Conservation (phyloP, 2,888 invertebrate genomes). For the Seira ritae region DNA sequence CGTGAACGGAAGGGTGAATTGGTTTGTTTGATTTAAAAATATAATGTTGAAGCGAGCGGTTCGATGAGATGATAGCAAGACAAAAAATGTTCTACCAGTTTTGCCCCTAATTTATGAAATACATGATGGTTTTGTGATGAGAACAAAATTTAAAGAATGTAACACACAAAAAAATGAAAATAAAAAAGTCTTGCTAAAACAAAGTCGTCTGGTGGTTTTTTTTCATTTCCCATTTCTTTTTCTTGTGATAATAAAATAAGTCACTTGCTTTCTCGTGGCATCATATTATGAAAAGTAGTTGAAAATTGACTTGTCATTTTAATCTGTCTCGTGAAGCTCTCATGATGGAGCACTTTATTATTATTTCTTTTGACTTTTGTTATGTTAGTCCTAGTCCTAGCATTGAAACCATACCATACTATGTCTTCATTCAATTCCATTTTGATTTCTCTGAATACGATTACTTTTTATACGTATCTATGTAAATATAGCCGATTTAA, state of each 20-base stretch:
- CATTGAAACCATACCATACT: no score
- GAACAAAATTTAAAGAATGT: slow-evolving; percentile 22
- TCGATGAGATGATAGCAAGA: slow-evolving; percentile 54
- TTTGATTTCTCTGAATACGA: no score
- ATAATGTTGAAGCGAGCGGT: slow-evolving; percentile 47
- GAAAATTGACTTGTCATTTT: background rate
- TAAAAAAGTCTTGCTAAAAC: slow-evolving; percentile 58
- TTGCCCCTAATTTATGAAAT: background rate
- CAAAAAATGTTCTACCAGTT: slow-evolving; percentile 33
- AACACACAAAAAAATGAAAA: slow-evolving; percentile 39
- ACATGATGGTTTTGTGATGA: slow-evolving; percentile 3
- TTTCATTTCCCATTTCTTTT: background rate
- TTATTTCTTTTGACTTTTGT: background rate
- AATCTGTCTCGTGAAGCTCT: background rate
- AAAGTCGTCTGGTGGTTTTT: slow-evolving; percentile 2
- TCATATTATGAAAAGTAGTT: no score
- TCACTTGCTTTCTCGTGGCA: no score
- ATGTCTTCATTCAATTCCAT: no score
- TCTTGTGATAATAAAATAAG: background rate
- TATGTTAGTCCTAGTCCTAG: background rate
- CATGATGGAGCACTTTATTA: slow-evolving; percentile 5
- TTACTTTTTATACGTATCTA: no score
- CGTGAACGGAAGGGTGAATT: slow-evolving; percentile 18
- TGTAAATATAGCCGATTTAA: no score
- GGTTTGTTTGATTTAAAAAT: slow-evolving; percentile 29